Percentiles rank a stretch among this genome's conserved stretches.
phyloP scores from a whole-genome alignment of 92 coral and sea anemone genomes.

The Parazoanthus darwini region DNA sequence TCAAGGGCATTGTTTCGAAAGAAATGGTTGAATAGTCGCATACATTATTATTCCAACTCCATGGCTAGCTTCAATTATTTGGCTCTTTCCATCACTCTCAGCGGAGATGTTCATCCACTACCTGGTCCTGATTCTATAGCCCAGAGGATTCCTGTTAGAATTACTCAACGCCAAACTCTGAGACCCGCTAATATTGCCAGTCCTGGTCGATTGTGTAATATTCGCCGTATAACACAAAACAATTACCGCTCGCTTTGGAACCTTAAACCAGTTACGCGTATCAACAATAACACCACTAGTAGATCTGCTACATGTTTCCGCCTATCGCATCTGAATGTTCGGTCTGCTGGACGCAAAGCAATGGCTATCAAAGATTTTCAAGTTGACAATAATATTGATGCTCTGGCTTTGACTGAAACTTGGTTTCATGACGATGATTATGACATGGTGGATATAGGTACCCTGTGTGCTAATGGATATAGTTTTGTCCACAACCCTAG shows the following conservation, averaged over 20 bases:
- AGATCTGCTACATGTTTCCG: constrained; percentile 15
- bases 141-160: neutral
- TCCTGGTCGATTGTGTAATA: neutral
- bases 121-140: too few species aligned
- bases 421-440: constrained; percentile 18
- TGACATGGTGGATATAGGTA: constrained; percentile 12
- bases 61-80: neutral
- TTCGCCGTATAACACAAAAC: neutral
- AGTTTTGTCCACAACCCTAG: constrained; percentile 14
- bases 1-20: too few species aligned
- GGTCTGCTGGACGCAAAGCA: constrained; percentile 23
- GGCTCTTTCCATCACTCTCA: neutral
- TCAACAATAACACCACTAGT: constrained; percentile 15
- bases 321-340: constrained; percentile 22
- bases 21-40: too few species aligned
- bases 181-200: neutral
- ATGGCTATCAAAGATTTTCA: constrained; percentile 7
- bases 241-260: neutral
- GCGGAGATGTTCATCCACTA: too few species aligned
- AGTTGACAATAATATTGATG: constrained; percentile 19
- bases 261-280: constrained; percentile 16
- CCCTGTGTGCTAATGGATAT: constrained; percentile 25
- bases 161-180: neutral
- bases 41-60: too few species aligned
- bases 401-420: constrained; percentile 3